These are phyloP conservation scores for Diloba caeruleocephala DNA, from an alignment of 2,888 invertebrate genomes.

Conservation along the genomic window DNA sequence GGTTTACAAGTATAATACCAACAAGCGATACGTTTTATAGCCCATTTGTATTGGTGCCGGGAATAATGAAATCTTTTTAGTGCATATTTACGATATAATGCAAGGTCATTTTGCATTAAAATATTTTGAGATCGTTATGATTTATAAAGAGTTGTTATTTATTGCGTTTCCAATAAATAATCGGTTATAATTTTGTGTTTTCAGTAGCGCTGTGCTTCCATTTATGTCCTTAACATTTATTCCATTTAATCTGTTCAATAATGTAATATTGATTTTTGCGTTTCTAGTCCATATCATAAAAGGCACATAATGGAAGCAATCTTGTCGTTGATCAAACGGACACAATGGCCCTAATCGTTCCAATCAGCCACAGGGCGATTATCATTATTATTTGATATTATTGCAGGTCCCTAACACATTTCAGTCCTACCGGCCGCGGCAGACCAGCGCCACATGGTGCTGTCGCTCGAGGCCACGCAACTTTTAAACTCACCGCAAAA, in stretches of 20 bases:
- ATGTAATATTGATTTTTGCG: constrained; percentile 42
- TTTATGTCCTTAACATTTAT: constrained; percentile 9
- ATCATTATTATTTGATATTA: constrained; percentile 69
- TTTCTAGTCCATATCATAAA: constrained; percentile 60
- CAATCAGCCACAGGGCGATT: constrained; percentile 64
- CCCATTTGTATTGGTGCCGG: constrained; percentile 30
- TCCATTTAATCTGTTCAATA: constrained; percentile 8
- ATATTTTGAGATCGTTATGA: constrained; percentile 42
- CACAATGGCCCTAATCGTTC: constrained; percentile 67
- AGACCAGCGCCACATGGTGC: constrained; percentile 75
- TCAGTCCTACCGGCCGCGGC: constrained; percentile 55
- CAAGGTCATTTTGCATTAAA: constrained; percentile 36
- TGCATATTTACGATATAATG: constrained; percentile 42
- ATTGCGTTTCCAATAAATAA: constrained; percentile 41
- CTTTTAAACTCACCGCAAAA: constrained; percentile 78
- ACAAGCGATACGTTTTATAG: constrained; percentile 46
- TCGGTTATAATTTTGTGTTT: constrained; percentile 10
- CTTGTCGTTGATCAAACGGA: constrained; percentile 58
- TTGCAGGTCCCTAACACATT: constrained; percentile 58
- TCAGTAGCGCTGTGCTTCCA: constrained; percentile 23
- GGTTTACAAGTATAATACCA: constrained; percentile 44
- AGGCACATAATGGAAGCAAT: constrained; percentile 56
- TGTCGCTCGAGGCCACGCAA: constrained; percentile 72
- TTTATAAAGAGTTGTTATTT: constrained; percentile 36
- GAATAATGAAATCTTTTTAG: constrained; percentile 42